Evolutionary conservation across 2,888 invertebrate genomes (phyloP).

Genomic region (Linnaemya tessellans): DNA sequence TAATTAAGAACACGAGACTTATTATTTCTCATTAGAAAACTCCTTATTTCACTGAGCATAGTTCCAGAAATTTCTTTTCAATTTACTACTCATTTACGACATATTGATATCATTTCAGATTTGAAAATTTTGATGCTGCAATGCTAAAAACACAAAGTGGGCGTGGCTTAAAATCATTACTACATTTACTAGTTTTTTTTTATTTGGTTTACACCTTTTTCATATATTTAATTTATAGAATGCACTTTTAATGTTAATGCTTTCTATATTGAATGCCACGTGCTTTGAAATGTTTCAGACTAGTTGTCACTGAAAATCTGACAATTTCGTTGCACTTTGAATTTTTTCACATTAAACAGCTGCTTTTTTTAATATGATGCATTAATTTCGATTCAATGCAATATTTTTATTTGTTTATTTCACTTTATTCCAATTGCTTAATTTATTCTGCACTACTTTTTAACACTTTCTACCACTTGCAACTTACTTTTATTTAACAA

Average conservation of each 20-base stretch:
- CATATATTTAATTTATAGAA: background rate
- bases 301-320: background rate
- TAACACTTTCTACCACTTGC: conserved; percentile 28
- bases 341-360: conserved; percentile 26
- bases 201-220: background rate
- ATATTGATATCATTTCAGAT: background rate
- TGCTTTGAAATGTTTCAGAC: conserved; percentile 43
- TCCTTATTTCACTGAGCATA: background rate
- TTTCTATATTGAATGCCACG: conserved; percentile 60
- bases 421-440: conserved; percentile 62
- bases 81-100: background rate
- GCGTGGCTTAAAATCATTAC: conserved; percentile 46
- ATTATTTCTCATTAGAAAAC: background rate
- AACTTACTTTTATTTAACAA: conserved; percentile 80
- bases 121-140: conserved; percentile 19
- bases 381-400: background rate
- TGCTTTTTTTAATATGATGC: conserved; percentile 41
- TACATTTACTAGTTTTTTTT: background rate
- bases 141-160: conserved; percentile 59
- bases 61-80: conserved; percentile 21
- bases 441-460: conserved; percentile 63
- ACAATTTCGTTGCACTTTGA: conserved; percentile 41
- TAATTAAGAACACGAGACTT: background rate
- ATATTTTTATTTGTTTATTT: conserved; percentile 53
- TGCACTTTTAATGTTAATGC: background rate